A percentile compares a stretch with the other conserved stretches of the same genome.
Conservation (phyloP, 1,140 invertebrate genomes). For the Pachyrhynchus sulphureomaculatus region DNA sequence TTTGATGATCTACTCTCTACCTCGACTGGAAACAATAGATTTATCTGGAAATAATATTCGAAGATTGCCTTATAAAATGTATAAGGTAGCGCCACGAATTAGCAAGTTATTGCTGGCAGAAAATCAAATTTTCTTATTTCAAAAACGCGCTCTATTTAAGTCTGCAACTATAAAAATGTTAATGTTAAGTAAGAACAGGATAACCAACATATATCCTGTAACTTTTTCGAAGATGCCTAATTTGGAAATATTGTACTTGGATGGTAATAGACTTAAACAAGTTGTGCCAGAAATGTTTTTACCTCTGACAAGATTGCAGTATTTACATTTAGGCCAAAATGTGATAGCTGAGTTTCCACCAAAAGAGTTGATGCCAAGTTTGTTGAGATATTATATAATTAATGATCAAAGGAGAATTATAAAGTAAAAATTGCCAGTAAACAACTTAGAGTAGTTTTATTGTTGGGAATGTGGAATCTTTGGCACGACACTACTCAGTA, state of each 20-base stretch:
- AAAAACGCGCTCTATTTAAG: slow-evolving; percentile 33
- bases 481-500: no score
- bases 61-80: slow-evolving; percentile 28
- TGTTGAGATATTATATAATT: slow-evolving; percentile 25
- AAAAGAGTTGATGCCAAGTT: slow-evolving; percentile 22
- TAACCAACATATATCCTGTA: slow-evolving; percentile 28
- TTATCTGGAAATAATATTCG: slow-evolving; percentile 38
- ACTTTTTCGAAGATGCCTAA: slow-evolving; percentile 38
- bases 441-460: not conserved
- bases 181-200: slow-evolving; percentile 40
- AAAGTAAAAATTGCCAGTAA: not conserved
- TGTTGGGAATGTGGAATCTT: not conserved
- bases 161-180: slow-evolving; percentile 36
- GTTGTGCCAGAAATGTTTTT: slow-evolving; percentile 36
- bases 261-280: slow-evolving; percentile 37
- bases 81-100: slow-evolving; percentile 30
- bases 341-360: slow-evolving; percentile 33
- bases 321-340: slow-evolving; percentile 44
- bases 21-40: slow-evolving; percentile 39
- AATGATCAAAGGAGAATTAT: slow-evolving; percentile 20
- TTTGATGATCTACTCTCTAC: slow-evolving; percentile 22
- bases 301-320: slow-evolving; percentile 35
- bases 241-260: slow-evolving; percentile 42
- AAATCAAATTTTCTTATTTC: slow-evolving; percentile 36
- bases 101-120: slow-evolving; percentile 36